Evolutionary conservation across 2,888 invertebrate genomes (phyloP).

Genomic region (Torymus tubicola): DNA sequence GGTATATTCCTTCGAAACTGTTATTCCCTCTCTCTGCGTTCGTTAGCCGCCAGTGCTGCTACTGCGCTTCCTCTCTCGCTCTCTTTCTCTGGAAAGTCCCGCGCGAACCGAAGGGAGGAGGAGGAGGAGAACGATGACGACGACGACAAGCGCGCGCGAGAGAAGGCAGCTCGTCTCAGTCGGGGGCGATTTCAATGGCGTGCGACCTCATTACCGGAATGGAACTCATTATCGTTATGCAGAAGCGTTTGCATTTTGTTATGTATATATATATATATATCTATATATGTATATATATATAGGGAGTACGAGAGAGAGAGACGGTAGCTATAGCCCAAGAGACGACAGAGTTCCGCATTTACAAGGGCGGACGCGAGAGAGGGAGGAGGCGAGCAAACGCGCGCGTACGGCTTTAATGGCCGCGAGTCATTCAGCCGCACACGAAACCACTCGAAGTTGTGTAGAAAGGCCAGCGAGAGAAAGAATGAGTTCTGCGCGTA

Average conservation of each 20-base stretch:
- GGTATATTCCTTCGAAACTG: constrained; percentile 20
- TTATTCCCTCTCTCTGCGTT: constrained; percentile 27
- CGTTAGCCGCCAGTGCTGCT: background rate
- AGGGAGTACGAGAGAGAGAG: constrained; percentile 26
- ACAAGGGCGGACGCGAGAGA: constrained; percentile 11
- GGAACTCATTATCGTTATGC: constrained; percentile 72
- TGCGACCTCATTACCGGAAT: constrained; percentile 75
- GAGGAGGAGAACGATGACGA: background rate
- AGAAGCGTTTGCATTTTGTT: constrained; percentile 67
- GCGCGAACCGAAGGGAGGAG: constrained; percentile 20
- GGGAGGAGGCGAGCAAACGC: constrained; percentile 48
- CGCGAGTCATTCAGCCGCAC: constrained; percentile 71
- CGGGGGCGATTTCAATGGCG: constrained; percentile 50
- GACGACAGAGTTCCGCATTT: too few relatives aligned
- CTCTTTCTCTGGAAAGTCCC: constrained; percentile 21
- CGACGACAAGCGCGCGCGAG: constrained; percentile 1
- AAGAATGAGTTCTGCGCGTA: constrained; percentile 27
- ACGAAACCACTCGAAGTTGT: constrained; percentile 50
- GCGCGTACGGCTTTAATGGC: constrained; percentile 65
- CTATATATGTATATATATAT: constrained; percentile 32
- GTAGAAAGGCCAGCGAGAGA: constrained; percentile 40
- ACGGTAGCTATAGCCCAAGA: too few relatives aligned
- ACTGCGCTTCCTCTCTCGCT: constrained; percentile 58
- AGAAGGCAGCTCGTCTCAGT: constrained; percentile 14
- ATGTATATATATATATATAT: constrained; percentile 12